Base-by-base conservation (phyloP, 2,113 vertebrate genomes). In the Columbina picui region DNA sequence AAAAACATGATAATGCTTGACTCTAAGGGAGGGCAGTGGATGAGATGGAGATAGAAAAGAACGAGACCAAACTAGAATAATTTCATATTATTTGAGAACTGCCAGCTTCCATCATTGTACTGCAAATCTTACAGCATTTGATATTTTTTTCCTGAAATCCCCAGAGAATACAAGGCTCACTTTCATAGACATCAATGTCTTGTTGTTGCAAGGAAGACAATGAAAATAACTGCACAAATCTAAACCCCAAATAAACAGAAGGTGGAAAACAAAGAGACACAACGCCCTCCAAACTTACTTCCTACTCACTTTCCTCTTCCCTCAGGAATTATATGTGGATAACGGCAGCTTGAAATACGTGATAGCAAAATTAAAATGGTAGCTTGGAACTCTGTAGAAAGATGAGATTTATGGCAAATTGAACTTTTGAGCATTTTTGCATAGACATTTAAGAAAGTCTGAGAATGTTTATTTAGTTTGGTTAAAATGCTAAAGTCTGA, bases 21-120 rank as follows among this genome's bases (percentile, higher is more conserved):
- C 23, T 80, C 18, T 38, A 34, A 92, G 20, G 29, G 87, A 69
- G 52, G 29, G 64, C 2, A 6, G 56, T 32, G 74, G 71, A 63
- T 55, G 71, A 83, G 30, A 13, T 76, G 77, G 36, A 92, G 34
- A 84, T 63, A 59, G 25, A 65, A 63, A 90, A 52, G n/a, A 96
- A 92, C 7, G 7, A 94, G 56, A 81, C 19, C 53, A 81, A 94
- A 84, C 56, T 56, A 45, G 86, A 93, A 56, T 52, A 0, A 92
- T 88, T 93, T 96, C 39, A 59, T 81, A 52, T 45, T 60, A 27
- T 93, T 94, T 91, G 75, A 64, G 69, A 92, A 56, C 73, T 90
- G 85, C 65, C 94, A 92, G 22, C 22, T 92, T 86, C 86, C 76
- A 92, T 94, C 73, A 47, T 36, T 67, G 52, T 47, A 67, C 52